Evolutionary conservation across 2,888 invertebrate genomes (phyloP).

Genomic region (Punctoribates punctum): DNA sequence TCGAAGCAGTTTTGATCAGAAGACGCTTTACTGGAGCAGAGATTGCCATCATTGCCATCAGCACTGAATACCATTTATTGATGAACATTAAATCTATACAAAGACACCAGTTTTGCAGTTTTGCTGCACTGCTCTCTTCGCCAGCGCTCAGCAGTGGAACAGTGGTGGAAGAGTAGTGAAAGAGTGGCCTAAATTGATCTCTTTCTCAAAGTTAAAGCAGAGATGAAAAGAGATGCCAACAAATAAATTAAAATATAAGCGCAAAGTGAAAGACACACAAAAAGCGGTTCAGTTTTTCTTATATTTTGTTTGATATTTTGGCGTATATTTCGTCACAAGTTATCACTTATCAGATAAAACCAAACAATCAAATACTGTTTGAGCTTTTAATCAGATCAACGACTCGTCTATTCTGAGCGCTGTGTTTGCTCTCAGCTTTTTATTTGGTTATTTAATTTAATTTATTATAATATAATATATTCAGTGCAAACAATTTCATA

Average conservation of each 20-base stretch:
- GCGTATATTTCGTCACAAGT: slow-evolving; percentile 4
- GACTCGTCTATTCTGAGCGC: background rate
- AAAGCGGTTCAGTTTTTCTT: background rate
- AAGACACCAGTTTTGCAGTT: slow-evolving; percentile 25
- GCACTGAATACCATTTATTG: slow-evolving; percentile 37
- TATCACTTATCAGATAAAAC: slow-evolving; percentile 28
- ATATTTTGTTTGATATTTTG: background rate
- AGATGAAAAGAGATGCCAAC: slow-evolving; percentile 7
- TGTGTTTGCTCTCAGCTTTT: background rate
- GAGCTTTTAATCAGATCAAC: slow-evolving; percentile 26
- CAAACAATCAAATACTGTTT: slow-evolving; percentile 28
- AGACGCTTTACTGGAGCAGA: slow-evolving; percentile 5
- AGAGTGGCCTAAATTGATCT: background rate
- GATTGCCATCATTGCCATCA: slow-evolving; percentile 34
- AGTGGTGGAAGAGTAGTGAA: background rate
- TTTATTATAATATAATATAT: slow-evolving; percentile 35
- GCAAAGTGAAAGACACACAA: background rate
- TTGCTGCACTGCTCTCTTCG: slow-evolving; percentile 14
- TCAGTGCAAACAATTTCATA: slow-evolving; percentile 32
- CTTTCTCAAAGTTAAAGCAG: background rate
- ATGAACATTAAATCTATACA: slow-evolving; percentile 36
- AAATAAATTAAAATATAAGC: slow-evolving; percentile 30
- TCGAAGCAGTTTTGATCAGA: slow-evolving; percentile 20
- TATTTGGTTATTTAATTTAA: slow-evolving; percentile 28
- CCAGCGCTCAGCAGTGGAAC: background rate